Evolutionary conservation across 2,888 invertebrate species (phyloP), one percentile per base, ranked within the genome.

Genomic region (Melieria omissa): DNA sequence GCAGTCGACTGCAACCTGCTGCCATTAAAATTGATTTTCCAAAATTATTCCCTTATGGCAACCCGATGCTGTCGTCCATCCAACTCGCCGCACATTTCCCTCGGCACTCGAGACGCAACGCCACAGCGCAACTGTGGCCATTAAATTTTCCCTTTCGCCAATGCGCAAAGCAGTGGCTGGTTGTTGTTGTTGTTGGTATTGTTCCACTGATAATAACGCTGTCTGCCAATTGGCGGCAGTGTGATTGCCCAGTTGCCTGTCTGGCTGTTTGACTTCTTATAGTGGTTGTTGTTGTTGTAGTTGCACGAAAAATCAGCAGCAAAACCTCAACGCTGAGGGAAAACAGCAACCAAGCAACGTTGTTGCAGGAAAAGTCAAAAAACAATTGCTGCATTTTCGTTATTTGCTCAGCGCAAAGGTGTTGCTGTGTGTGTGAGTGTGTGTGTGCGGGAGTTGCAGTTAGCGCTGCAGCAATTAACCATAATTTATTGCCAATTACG

Each of bases 401-500:
- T 67, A 29, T 7, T 60, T 46, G 44, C 9, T 45, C 16, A 46
- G 44, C 46, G n/a, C 8, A 14, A 10, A 42, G 8, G 41, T 6
- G 42, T 49, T 52, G 54, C 6, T 16, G 65, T 47, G 5, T 14
- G 42, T 54, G n/a, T 29, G 9, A 58, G 55, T 69, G 55, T 42
- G 46, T 55, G 55, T 54, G 45, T 45, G 14, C 9, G 29, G 55
- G 62, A 49, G 62, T 55, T 55, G 62, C 52, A n/a, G 52, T 62
- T 49, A 41, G 41, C 57, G 62, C 55, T 57, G 55, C 71, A 73
- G 74, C 74, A 77, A 78, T 77, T 78, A 78, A 74, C 74, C 54
- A 74, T 76, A 78, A 78, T 77, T 76, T 75, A 76, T 77, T 72
- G 77, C 73, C 77, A 78, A 77, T 77, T 77, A 76, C 70, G 76